Percentiles rank a stretch among this genome's conserved stretches.
These are phyloP conservation scores for Pentamera pediparva DNA, from an alignment of 53 echinoderm and acorn worm species.

Conservation along the genomic window DNA sequence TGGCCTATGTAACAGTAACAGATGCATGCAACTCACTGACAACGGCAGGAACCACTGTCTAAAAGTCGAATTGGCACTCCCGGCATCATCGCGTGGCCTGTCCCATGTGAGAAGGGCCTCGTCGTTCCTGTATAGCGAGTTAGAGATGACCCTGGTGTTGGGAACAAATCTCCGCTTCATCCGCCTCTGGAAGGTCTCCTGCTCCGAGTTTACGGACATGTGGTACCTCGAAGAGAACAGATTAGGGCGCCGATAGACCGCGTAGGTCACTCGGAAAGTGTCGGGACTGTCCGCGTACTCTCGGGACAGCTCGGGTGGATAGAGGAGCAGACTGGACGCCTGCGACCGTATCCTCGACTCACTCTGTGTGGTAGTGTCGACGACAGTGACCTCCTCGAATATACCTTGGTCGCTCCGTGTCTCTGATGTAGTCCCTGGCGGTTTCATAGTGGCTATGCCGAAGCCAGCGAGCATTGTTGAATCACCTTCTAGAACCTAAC, in stretches of 20 bases:
- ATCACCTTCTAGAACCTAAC: background rate
- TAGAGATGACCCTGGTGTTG: background rate
- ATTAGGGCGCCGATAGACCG: constrained; percentile 10
- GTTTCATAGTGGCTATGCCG: background rate
- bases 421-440: background rate
- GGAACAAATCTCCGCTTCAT: constrained; percentile 13
- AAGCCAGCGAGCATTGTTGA: constrained; percentile 1
- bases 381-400: background rate
- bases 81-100: background rate
- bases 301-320: background rate
- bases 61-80: constrained; percentile 3
- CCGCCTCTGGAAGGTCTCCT: background rate
- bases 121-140: constrained; percentile 1
- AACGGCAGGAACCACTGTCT: constrained; percentile 6
- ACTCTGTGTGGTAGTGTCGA: background rate
- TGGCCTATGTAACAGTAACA: too few relatives aligned
- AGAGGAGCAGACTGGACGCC: background rate
- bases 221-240: constrained; percentile 7
- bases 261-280: background rate
- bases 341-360: background rate
- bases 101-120: background rate
- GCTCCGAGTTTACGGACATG: background rate
- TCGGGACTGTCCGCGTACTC: background rate
- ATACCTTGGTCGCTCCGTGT: background rate
- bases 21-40: too few relatives aligned